Evolutionary conservation across 2,113 vertebrate species (phyloP).

Genomic region (Percopsis transmontana): DNA sequence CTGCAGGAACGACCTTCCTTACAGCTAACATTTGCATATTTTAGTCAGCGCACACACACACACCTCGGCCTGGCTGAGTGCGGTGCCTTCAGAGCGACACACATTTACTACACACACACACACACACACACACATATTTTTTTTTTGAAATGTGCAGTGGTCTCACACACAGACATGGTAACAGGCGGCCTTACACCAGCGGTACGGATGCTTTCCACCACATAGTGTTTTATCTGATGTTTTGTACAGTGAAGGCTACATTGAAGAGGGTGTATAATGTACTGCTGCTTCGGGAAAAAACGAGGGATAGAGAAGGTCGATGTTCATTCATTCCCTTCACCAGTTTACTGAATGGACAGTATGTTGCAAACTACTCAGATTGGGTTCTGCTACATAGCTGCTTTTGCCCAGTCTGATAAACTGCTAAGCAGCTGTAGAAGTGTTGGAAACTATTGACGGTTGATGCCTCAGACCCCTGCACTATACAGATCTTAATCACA

Average conservation of each 20-base stretch:
- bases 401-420: neutral
- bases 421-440: neutral
- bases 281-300: neutral
- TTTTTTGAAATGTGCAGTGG: neutral
- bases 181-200: constrained; percentile 46
- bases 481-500: too few species aligned
- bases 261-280: constrained; percentile 5
- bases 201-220: neutral
- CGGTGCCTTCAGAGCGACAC: constrained; percentile 66
- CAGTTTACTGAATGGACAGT: too few species aligned
- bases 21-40: constrained; percentile 38
- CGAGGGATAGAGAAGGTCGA: neutral
- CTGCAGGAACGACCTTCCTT: constrained; percentile 48
- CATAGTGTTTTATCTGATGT: constrained; percentile 17
- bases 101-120: constrained; percentile 3
- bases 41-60: constrained; percentile 12
- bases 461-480: too few species aligned
- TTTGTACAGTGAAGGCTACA: constrained; percentile 23
- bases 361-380: too few species aligned
- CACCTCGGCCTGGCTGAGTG: constrained; percentile 36
- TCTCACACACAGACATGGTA: constrained; percentile 13
- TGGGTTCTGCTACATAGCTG: too few species aligned
- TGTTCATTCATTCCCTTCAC: neutral
- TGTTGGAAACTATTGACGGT: too few species aligned
- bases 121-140: constrained; percentile 25